These are phyloP conservation scores for Paradoxurus hermaphroditus DNA, from an alignment of 2,113 vertebrate genomes.

Conservation along the genomic window DNA sequence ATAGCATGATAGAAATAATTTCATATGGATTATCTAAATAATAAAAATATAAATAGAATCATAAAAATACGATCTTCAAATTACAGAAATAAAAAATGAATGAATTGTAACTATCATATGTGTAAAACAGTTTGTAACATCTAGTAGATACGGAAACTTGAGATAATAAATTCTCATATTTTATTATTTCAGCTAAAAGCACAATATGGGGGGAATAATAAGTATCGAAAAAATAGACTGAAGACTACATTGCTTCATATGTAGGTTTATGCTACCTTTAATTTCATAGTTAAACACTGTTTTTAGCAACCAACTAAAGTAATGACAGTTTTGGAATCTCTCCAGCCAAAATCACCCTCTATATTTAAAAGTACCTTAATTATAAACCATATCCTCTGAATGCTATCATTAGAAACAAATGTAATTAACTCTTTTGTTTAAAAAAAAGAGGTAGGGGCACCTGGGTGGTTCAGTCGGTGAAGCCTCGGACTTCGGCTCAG, in stretches of 20 bases:
- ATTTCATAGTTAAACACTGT: conserved; percentile 27
- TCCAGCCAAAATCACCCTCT: neutral
- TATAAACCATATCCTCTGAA: conserved; percentile 45
- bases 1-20: neutral
- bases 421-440: conserved; percentile 16
- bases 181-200: neutral
- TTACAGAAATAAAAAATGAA: neutral
- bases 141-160: neutral
- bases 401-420: conserved; percentile 40
- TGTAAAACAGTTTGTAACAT: neutral
- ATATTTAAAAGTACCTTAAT: conserved; percentile 44
- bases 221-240: neutral
- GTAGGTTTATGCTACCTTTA: conserved; percentile 36
- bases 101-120: neutral
- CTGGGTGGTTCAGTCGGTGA: too few relatives aligned
- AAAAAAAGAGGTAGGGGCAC: too few relatives aligned
- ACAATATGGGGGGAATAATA: neutral
- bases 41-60: neutral
- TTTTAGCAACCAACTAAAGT: conserved; percentile 11
- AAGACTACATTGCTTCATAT: conserved; percentile 10
- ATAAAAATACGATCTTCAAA: neutral
- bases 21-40: neutral
- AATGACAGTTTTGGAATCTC: conserved; percentile 36
- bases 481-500: too few relatives aligned
- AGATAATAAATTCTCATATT: neutral